Evolutionary conservation across 2,113 vertebrate species (phyloP), one percentile per base, ranked within the genome.

Genomic region (Strigops habroptila): DNA sequence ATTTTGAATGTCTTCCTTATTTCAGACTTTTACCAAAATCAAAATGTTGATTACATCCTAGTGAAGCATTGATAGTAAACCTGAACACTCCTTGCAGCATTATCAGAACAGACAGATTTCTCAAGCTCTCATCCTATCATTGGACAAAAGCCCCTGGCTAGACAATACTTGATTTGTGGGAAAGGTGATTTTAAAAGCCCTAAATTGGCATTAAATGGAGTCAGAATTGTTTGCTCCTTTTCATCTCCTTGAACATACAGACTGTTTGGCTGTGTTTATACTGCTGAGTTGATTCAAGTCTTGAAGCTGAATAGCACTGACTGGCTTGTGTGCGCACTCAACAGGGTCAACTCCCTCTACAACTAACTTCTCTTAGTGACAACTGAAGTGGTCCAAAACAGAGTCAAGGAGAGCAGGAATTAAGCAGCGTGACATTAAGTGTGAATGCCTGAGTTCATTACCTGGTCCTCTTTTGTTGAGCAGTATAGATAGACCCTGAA

Each of bases 161-260:
- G 88, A 88, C 83, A 93, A 81, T 88, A 39, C 73, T 62, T 91
- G 64, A 74, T 78, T 69, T 92, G 83, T 86, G 96, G 83, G 88
- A 92, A 93, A 89, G 83, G 55, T 14, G 1, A 62, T 30, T 70
- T 79, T 85, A 85, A 76, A 75, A 90, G 67, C 74, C 15, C 12
- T 89, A 87, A 91, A 89, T 7, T 87, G 70, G 70, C 59, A 76
- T 89, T 95, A 92, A 85, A 82, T 49, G 77, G 74, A 89, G 89
- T 92, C 49, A 52, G 91, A 91, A 79, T 73, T 71, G 84, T 86
- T 97, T 89, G 93, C 73, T 97, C 49, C 87, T 95, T 96, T 94
- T 87, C 91, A 89, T 92, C 74, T 87, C 74, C 46, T 27, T 94
- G 89, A 94, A 68, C 74, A 73, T 68, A 75, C 94, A 95, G 81